phyloP scores from a whole-genome alignment of 2,888 invertebrate species.

The Drosophila atroscutellata region DNA sequence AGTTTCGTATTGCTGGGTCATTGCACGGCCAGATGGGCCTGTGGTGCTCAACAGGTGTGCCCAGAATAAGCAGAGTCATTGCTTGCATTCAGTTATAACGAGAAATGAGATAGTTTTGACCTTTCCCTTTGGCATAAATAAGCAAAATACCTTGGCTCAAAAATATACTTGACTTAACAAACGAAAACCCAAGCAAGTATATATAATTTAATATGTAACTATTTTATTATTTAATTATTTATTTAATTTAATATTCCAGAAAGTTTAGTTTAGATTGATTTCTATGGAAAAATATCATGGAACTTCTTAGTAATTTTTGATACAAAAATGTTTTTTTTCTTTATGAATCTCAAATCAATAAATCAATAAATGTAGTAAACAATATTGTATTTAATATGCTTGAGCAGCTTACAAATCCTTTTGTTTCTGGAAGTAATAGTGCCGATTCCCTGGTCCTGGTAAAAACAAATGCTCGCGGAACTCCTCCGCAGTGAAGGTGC shows the following conservation, averaged over 20 bases:
- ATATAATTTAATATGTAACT: background rate
- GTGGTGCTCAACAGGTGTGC: slow-evolving; percentile 32
- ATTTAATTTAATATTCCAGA: no score
- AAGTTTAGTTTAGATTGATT: no score
- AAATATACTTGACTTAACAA: background rate
- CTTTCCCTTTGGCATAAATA: background rate
- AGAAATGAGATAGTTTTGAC: background rate
- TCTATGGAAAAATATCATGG: no score
- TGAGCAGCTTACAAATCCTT: slow-evolving; percentile 9
- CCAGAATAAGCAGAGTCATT: slow-evolving; percentile 14
- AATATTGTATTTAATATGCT: background rate
- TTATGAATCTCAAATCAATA: background rate
- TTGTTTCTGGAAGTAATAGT: slow-evolving; percentile 44
- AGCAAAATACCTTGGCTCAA: background rate
- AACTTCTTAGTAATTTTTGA: no score
- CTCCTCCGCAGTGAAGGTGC: slow-evolving; percentile 60
- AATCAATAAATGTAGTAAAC: no score
- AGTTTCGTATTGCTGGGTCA: background rate
- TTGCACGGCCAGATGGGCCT: background rate
- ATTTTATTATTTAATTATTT: background rate
- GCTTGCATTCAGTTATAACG: slow-evolving; percentile 1
- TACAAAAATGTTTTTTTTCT: no score
- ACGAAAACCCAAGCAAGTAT: background rate
- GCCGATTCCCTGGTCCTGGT: slow-evolving; percentile 70
- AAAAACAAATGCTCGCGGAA: slow-evolving; percentile 61